phyloP scores from a whole-genome alignment of 2,888 invertebrate species.

The Quadroppia sp. region DNA sequence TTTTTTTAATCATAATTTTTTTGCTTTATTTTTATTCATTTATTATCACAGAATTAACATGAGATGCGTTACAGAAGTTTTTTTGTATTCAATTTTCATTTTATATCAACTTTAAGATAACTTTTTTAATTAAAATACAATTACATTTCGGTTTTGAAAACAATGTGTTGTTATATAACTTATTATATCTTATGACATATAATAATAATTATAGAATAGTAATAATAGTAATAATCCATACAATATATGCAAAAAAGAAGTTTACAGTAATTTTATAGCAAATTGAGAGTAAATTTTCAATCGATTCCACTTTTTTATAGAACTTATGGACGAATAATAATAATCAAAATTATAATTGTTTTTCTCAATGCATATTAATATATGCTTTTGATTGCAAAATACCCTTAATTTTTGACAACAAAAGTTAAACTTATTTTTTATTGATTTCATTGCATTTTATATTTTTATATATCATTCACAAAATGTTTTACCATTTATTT shows the following conservation, averaged over 20 bases:
- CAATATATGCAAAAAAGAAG: slow-evolving; percentile 22
- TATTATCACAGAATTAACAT: slow-evolving; percentile 31
- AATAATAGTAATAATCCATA: slow-evolving; percentile 25
- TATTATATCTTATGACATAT: not conserved
- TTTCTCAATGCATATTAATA: not conserved
- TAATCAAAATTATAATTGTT: not conserved
- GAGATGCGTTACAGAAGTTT: slow-evolving; percentile 29
- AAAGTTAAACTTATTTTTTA: not conserved
- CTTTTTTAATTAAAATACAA: not conserved
- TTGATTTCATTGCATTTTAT: slow-evolving; percentile 2
- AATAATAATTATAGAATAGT: slow-evolving; percentile 8
- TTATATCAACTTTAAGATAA: slow-evolving; percentile 9
- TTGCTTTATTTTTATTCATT: not conserved
- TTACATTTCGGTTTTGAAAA: not conserved
- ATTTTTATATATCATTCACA: not conserved
- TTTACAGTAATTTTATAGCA: not conserved
- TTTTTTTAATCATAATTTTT: slow-evolving; percentile 1
- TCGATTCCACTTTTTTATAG: not conserved
- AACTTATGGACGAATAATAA: slow-evolving; percentile 14
- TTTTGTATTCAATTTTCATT: slow-evolving; percentile 3
- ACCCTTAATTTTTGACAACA: not conserved
- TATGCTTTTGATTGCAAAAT: not conserved
- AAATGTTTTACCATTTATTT: no score
- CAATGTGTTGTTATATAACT: slow-evolving; percentile 5
- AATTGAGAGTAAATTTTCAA: slow-evolving; percentile 1